Conservation (phyloP, 92 coral and sea anemone species). For the Diadumene lineata region DNA sequence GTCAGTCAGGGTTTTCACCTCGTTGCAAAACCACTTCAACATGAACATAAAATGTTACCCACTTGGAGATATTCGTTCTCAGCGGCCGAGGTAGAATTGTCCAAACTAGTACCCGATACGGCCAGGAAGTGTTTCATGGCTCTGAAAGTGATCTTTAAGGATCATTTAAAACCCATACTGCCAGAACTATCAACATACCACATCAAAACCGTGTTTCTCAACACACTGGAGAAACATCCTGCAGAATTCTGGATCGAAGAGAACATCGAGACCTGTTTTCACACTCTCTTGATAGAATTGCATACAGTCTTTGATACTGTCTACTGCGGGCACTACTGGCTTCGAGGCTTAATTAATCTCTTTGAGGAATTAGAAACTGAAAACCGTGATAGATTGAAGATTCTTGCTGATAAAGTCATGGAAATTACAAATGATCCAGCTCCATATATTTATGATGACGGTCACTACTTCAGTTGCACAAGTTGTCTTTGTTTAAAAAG, state of each 20-base stretch:
- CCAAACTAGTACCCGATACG: slow-evolving; percentile 39
- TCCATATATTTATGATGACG: slow-evolving; percentile 48
- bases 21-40: slow-evolving; percentile 26
- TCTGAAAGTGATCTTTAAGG: slow-evolving; percentile 44
- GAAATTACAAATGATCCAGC: slow-evolving; percentile 27
- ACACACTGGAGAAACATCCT: slow-evolving; percentile 38
- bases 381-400: not conserved
- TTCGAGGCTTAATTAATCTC: slow-evolving; percentile 25
- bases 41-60: slow-evolving; percentile 15
- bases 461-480: slow-evolving; percentile 29
- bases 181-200: slow-evolving; percentile 31
- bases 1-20: slow-evolving; percentile 44
- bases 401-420: slow-evolving; percentile 21
- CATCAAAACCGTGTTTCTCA: slow-evolving; percentile 44
- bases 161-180: slow-evolving; percentile 39
- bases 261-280: slow-evolving; percentile 45
- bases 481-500: slow-evolving; percentile 9
- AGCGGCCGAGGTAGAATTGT: slow-evolving; percentile 44
- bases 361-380: no score
- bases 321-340: slow-evolving; percentile 44
- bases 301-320: slow-evolving; percentile 9
- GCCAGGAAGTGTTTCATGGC: slow-evolving; percentile 60
- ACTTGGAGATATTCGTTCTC: slow-evolving; percentile 63
- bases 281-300: slow-evolving; percentile 21
- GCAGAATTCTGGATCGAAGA: slow-evolving; percentile 42